A percentile compares a stretch with the other conserved stretches of the same genome.
These are phyloP conservation scores for Drosophila picticornis DNA, from an alignment of 2,888 invertebrate genomes.

Conservation along the genomic window DNA sequence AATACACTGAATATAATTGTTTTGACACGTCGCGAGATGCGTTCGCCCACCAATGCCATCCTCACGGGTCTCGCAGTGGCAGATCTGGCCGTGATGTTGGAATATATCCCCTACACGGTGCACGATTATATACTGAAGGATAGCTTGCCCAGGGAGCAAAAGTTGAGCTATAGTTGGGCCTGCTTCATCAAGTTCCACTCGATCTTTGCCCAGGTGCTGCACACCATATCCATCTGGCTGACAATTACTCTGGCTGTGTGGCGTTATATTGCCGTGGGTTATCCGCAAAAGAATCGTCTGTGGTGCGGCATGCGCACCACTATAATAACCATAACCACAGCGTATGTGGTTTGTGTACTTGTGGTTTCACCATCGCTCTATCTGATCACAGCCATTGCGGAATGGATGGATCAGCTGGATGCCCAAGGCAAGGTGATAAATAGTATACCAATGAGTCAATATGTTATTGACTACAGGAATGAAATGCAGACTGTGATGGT, in stretches of 20 bases:
- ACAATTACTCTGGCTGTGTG: conserved; percentile 97
- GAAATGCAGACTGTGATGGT: conserved; percentile 46
- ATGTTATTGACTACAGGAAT: conserved; percentile 76
- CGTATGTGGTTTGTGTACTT: conserved; percentile 93
- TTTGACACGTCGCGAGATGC: conserved; percentile 95
- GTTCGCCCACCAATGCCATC: conserved; percentile 95
- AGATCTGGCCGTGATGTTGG: conserved; percentile 97
- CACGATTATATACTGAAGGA: conserved; percentile 90
- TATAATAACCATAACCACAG: conserved; percentile 90
- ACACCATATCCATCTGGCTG: conserved; percentile 96
- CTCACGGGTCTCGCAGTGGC: conserved; percentile 96
- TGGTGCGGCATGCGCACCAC: conserved; percentile 94
- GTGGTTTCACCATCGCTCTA: conserved; percentile 90
- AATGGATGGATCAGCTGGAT: conserved; percentile 86
- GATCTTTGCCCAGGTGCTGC: conserved; percentile 94
- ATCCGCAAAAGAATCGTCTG: conserved; percentile 91
- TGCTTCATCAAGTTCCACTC: conserved; percentile 95
- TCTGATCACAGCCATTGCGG: conserved; percentile 90
- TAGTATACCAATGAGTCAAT: conserved; percentile 69
- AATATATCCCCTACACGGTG: conserved; percentile 95
- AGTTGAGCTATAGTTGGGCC: conserved; percentile 91
- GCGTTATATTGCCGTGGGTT: conserved; percentile 94
- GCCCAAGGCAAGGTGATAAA: conserved; percentile 73
- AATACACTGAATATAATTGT: conserved; percentile 97
- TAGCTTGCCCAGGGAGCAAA: conserved; percentile 86